Base-by-base conservation (phyloP, 2,797 vertebrate species). In the Ctenopoma multispine region DNA sequence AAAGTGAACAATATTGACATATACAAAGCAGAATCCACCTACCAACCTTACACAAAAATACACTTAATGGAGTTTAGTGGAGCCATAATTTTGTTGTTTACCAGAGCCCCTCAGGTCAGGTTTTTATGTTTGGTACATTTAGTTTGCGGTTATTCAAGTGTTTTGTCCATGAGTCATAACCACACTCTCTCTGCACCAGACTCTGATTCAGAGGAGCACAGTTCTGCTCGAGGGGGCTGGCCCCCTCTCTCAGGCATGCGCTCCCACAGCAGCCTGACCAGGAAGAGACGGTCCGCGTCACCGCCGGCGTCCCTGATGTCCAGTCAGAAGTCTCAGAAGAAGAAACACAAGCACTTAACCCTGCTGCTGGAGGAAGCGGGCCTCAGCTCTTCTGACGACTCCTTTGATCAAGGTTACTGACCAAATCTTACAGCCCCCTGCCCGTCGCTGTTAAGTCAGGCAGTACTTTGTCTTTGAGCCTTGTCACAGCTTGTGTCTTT, bases 321-420 rank as follows among this genome's bases (percentile, higher is more conserved):
- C 0, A 94, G 93, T 84, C 93, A 87, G 73, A 93, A 92, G 47
- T 83, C 90, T 27, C 92, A 93, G 88, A 95, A 96, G 90, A 97
- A 96, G 93, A 97, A 96, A 96, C 94, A 94, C 92, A 95, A 95
- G 94, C 96, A 95, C 68, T 98, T 99, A 93, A 96, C 96, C 82
- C 93, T 97, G 93, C 95, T 98, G 90, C 95, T 98, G 80, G 95
- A 94, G 85, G 97, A 98, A 87, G 95, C 95, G 0, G 96, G 95
- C 93, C 95, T 94, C 15, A 96, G 95, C 91, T 97, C 97, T 82
- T 98, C 97, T 54, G 97, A 97, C 92, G 97, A 99, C 96, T 99
- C 97, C 69, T 96, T 98, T 67, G 96, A 99, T 92, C 97, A 99
- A 99, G 98, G 97, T 99, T 98, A 99, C 95, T 98, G 96, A 94